These are phyloP conservation scores for Phenganax marumi DNA, from an alignment of 92 coral and sea anemone genomes.

Conservation along the genomic window DNA sequence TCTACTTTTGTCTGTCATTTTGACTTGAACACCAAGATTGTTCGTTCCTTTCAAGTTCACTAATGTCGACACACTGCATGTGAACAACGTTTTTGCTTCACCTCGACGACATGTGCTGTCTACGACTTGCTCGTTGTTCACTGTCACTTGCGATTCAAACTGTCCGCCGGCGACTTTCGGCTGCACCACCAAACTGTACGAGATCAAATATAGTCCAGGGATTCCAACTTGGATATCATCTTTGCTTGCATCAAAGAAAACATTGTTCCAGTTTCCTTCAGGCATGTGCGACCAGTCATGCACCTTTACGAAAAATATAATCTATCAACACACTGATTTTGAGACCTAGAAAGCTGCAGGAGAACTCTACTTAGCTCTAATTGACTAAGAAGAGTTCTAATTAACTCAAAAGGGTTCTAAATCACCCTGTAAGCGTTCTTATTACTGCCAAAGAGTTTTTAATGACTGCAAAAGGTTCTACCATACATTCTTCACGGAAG, in stretches of 20 bases:
- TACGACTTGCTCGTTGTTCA: neutral
- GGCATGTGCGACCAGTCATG: neutral
- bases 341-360: neutral
- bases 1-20: neutral
- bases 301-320: neutral
- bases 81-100: neutral
- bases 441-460: neutral
- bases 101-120: conserved; percentile 1
- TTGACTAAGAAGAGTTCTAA: neutral
- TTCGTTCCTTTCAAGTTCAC: neutral
- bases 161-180: neutral
- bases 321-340: too few species aligned
- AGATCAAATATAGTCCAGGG: conserved; percentile 8
- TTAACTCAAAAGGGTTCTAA: neutral
- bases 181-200: neutral
- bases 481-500: too few species aligned
- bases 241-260: neutral
- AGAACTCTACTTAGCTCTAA: neutral
- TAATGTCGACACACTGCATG: conserved; percentile 15
- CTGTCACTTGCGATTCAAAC: conserved; percentile 4
- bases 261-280: neutral
- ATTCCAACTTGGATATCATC: conserved; percentile 1
- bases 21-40: neutral
- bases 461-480: too few species aligned
- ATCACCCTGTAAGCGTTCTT: neutral